phyloP scores from a whole-genome alignment of 2,113 vertebrate genomes.

The Alligator sinensis region DNA sequence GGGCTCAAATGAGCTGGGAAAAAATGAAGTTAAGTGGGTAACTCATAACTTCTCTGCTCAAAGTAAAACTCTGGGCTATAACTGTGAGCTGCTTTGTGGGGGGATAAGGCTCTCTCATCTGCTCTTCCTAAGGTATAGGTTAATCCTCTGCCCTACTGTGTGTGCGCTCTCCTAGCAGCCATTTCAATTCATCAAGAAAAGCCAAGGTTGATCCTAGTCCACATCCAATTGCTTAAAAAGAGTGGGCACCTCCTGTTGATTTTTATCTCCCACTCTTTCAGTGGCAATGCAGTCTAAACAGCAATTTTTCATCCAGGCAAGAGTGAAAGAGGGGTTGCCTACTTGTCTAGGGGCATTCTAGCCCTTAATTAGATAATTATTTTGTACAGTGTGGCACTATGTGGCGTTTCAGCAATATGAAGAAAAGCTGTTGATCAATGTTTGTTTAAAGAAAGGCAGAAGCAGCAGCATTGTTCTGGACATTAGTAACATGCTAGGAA shows the following conservation, averaged over 20 bases:
- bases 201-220: neutral
- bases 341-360: neutral
- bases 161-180: neutral
- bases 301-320: neutral
- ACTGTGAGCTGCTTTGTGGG: neutral
- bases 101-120: neutral
- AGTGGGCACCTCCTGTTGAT: neutral
- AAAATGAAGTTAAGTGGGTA: neutral
- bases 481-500: neutral
- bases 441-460: neutral
- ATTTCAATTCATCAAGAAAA: fast-evolving
- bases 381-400: neutral
- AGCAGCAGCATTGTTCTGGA: neutral
- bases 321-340: neutral
- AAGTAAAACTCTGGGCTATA: neutral
- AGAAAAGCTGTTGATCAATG: neutral
- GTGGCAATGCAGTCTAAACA: neutral
- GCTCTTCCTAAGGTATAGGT: neutral
- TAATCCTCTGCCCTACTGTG: neutral
- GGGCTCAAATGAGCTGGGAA: neutral
- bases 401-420: neutral
- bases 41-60: neutral
- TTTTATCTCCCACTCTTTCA: neutral
- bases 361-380: neutral
- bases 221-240: neutral